Evolutionary conservation across 1,140 invertebrate genomes (phyloP).

Genomic region (Scaptomyza montana): DNA sequence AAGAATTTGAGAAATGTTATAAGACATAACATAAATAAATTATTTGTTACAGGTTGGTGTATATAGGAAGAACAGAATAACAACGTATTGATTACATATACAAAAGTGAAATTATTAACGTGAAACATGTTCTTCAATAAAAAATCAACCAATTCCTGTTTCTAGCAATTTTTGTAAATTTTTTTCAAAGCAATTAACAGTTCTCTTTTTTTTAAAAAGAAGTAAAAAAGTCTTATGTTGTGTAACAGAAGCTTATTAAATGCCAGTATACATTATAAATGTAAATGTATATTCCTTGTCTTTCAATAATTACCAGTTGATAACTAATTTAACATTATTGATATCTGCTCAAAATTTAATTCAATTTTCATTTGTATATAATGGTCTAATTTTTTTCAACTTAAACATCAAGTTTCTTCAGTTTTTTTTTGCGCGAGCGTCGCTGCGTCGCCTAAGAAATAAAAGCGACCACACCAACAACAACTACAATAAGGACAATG

Average conservation of each 20-base stretch:
- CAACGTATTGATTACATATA: not conserved
- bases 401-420: too few relatives aligned
- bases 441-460: slow-evolving; percentile 23
- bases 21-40: not conserved
- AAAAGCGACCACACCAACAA: slow-evolving; percentile 20
- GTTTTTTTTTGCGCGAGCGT: slow-evolving; percentile 39
- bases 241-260: too few relatives aligned
- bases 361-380: too few relatives aligned
- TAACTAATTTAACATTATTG: too few relatives aligned
- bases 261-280: too few relatives aligned
- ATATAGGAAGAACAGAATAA: not conserved
- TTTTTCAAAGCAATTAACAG: too few relatives aligned
- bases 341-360: too few relatives aligned
- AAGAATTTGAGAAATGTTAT: not conserved
- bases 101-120: not conserved
- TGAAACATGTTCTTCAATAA: not conserved
- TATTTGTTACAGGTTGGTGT: not conserved
- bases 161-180: too few relatives aligned
- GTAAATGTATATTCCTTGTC: too few relatives aligned
- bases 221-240: not conserved
- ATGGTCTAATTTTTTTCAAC: too few relatives aligned
- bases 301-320: too few relatives aligned
- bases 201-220: too few relatives aligned
- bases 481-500: slow-evolving; percentile 26
- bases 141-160: not conserved